Percentiles rank a stretch among this genome's conserved stretches.
phyloP scores from a whole-genome alignment of 2,113 vertebrate species.

The Madoqua kirkii region DNA sequence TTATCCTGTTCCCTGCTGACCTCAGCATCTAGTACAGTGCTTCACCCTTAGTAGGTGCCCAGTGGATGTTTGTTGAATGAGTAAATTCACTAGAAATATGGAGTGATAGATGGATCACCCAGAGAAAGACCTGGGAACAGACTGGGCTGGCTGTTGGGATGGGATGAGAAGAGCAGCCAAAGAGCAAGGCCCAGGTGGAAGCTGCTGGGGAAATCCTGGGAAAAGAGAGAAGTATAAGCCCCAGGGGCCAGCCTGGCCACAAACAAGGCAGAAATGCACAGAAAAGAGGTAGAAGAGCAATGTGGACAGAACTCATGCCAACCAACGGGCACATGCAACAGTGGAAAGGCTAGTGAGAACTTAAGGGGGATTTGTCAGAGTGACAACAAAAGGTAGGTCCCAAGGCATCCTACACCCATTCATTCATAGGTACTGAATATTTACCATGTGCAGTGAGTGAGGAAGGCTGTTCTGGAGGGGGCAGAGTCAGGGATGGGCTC shows the following conservation, averaged over 20 bases:
- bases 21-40: not conserved
- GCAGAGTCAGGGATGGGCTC: not conserved
- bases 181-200: not conserved
- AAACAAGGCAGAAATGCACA: not conserved
- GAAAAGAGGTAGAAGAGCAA: not conserved
- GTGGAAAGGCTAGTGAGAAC: not conserved
- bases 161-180: not conserved
- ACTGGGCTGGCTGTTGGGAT: rapidly evolving
- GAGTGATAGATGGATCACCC: not conserved
- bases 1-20: not conserved
- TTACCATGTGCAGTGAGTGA: not conserved
- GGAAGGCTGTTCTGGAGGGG: not conserved
- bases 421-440: not conserved
- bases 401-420: not conserved
- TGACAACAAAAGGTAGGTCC: not conserved
- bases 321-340: not conserved
- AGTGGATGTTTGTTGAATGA: not conserved
- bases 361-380: not conserved
- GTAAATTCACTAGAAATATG: not conserved
- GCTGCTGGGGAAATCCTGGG: not conserved
- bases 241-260: not conserved
- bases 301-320: not conserved
- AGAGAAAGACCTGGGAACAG: not conserved
- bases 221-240: not conserved
- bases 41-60: not conserved